Base-by-base conservation (phyloP, 2,888 invertebrate species). In the Coelopa pilipes region DNA sequence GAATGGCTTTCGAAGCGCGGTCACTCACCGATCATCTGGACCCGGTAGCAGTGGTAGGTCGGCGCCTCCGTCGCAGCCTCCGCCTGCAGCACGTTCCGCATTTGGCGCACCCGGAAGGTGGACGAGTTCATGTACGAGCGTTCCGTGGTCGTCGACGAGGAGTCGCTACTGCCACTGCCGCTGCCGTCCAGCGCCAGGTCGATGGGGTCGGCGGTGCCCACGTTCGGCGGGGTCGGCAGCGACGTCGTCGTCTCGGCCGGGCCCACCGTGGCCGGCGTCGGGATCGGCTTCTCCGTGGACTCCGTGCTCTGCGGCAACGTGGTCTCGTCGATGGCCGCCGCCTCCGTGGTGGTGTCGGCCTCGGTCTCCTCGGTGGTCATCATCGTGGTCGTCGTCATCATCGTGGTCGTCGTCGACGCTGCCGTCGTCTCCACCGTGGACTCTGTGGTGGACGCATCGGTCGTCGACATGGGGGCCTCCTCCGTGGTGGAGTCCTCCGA, bases 11-110 rank as follows among this genome's bases (percentile, higher is more conserved):
- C n/a, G n/a, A 34, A 34, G 7, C 34, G n/a, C 7, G 34, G 21
- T 9, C 12, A 80, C 80, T 78, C 72, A 86, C 86, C 76, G 65
- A 67, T 78, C 72, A 81, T 79, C 19, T 80, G 73, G 62, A 84
- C 80, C 34, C 78, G 78, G 70, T 80, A 87, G 74, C 86, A 86
- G 55, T 86, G 84, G 68, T 81, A 86, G 21, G 81, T 83, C 46
- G 57, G 74, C 67, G 69, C 76, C 74, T 24, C 34, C 34, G 81
- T 83, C 46, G 57, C 73, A 63, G 69, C 76, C 74, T 24, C 34
- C 34, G 2, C 34, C 34, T 34, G 34, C 34, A 34, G 4, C 15
- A 57, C 70, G 24, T 60, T 24, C 21, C 70, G 46, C 21, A 15
- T 12, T 63, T 79, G 79, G 10, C 86, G 81, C 17, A 80, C 70